phyloP scores from a whole-genome alignment of 2,888 invertebrate species.

The Sarcophaga rosellei region DNA sequence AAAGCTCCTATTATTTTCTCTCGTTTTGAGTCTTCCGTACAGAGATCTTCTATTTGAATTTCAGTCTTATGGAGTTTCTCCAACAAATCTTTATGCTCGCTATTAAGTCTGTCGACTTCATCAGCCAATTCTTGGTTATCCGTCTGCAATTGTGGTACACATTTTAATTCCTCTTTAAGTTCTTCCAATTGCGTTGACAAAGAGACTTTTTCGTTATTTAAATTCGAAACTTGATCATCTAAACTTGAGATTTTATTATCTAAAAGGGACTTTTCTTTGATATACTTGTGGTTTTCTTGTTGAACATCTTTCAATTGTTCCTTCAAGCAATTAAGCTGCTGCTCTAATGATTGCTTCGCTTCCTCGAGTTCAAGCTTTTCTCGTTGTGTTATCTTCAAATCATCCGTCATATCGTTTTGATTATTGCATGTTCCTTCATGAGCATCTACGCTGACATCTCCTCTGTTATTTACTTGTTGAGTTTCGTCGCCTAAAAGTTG shows the following conservation, averaged over 20 bases:
- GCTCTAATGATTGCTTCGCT: neutral
- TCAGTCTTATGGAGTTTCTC: slow-evolving; percentile 51
- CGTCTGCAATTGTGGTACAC: slow-evolving; percentile 37
- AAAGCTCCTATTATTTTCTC: slow-evolving; percentile 42
- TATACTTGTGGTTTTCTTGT: slow-evolving; percentile 26
- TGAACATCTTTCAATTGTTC: slow-evolving; percentile 17
- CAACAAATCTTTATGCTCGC: slow-evolving; percentile 29
- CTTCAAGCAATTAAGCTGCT: slow-evolving; percentile 20
- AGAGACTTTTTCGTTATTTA: slow-evolving; percentile 18
- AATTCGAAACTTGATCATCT: slow-evolving; percentile 12
- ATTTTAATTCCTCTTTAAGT: slow-evolving; percentile 12
- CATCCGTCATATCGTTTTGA: neutral
- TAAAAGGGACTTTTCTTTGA: slow-evolving; percentile 23
- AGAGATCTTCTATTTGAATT: slow-evolving; percentile 50
- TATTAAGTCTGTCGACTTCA: slow-evolving; percentile 41
- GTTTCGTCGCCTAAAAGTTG: neutral
- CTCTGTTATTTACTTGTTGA: neutral
- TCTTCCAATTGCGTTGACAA: slow-evolving; percentile 41
- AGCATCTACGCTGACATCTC: neutral
- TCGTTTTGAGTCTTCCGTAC: slow-evolving; percentile 23
- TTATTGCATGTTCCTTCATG: neutral
- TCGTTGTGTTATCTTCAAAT: neutral
- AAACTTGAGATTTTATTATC: slow-evolving; percentile 25
- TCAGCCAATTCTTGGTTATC: slow-evolving; percentile 35
- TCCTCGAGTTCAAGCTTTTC: slow-evolving; percentile 2